Evolutionary conservation across 2,888 invertebrate species (phyloP), one percentile per base, ranked within the genome.

Genomic region (Pammene aurita): DNA sequence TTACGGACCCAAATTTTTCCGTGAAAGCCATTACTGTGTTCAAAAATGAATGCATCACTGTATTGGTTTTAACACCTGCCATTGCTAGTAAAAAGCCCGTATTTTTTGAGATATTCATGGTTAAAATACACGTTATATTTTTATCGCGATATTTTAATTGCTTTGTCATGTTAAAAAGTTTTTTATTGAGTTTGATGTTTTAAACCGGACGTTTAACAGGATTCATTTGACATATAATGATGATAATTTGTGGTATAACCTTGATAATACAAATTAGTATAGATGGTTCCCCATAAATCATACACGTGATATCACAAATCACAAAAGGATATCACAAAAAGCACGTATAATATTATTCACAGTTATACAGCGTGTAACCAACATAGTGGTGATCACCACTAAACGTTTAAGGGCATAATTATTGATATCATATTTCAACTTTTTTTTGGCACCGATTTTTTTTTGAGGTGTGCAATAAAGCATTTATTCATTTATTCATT

Each of bases 41-140:
- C 42, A 44, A 63, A 44, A 54, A 18, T 44, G 44, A 34, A 54
- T 55, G 63, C 26, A 38, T 13, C 50, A 26, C 42, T 55, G 44
- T 63, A 63, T 63, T 63, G 54, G 54, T 34, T 54, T 63, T 55
- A 54, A 55, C 54, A 63, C 63, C 42, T 14, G 54, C 42, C 34
- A 44, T 44, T 13, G 11, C 1, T 41, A 52, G n/a, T 41, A 9
- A 52, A 41, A 52, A 18, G 7, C 9, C 16, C n/a, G 2, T 52
- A 18, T 26, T n/a, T 62, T 46, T 52, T 11, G 16, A 18, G 38
- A 42, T 42, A 57, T 44, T 34, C n/a, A 26, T 6, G 7, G 14
- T 34, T 10, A 58, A 58, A 58, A 44, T 44, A 34, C 44, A n/a
- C n/a, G 26, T 58, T 34, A 34, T 44, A 42, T 58, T 34, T 26